Percentiles rank a stretch among this genome's conserved stretches.
Conservation (phyloP, 2,113 vertebrate species). For the Scophthalmus maximus region DNA sequence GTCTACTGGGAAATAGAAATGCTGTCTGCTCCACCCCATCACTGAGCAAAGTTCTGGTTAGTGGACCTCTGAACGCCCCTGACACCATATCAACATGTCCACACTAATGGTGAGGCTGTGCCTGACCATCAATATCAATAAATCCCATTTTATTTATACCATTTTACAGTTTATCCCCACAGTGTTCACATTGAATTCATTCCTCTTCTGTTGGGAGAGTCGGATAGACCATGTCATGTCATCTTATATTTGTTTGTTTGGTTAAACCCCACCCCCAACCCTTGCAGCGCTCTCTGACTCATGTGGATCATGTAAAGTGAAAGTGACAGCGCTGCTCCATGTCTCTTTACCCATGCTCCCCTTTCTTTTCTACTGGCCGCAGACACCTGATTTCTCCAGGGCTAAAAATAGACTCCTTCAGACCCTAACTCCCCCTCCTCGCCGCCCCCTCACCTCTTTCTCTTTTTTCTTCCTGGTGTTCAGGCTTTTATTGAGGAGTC, state of each 20-base stretch:
- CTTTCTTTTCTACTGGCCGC: slow-evolving; percentile 60
- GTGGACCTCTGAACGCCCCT: too few relatives aligned
- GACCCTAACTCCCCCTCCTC: slow-evolving; percentile 14
- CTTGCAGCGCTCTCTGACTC: slow-evolving; percentile 52
- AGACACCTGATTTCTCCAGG: slow-evolving; percentile 70
- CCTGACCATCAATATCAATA: neutral
- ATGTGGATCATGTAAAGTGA: slow-evolving; percentile 61
- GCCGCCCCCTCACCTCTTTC: slow-evolving; percentile 15
- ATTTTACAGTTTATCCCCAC: neutral
- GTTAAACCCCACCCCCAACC: slow-evolving; percentile 11
- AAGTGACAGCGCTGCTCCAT: slow-evolving; percentile 54
- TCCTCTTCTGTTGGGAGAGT: slow-evolving; percentile 1
- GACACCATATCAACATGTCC: too few relatives aligned
- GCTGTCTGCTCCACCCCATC: neutral
- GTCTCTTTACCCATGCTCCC: slow-evolving; percentile 47
- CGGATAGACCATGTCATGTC: too few relatives aligned
- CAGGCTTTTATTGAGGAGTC: slow-evolving; percentile 28
- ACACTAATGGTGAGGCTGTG: too few relatives aligned
- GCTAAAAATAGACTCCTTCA: slow-evolving; percentile 72
- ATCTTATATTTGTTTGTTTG: slow-evolving; percentile 34
- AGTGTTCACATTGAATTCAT: neutral
- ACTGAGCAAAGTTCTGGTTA: slow-evolving; percentile 8
- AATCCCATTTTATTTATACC: neutral
- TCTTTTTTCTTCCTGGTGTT: slow-evolving; percentile 18
- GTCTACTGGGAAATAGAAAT: slow-evolving; percentile 27